Evolutionary conservation across 2,797 vertebrate genomes (phyloP).

Genomic region (Philypnodon macrostomus): DNA sequence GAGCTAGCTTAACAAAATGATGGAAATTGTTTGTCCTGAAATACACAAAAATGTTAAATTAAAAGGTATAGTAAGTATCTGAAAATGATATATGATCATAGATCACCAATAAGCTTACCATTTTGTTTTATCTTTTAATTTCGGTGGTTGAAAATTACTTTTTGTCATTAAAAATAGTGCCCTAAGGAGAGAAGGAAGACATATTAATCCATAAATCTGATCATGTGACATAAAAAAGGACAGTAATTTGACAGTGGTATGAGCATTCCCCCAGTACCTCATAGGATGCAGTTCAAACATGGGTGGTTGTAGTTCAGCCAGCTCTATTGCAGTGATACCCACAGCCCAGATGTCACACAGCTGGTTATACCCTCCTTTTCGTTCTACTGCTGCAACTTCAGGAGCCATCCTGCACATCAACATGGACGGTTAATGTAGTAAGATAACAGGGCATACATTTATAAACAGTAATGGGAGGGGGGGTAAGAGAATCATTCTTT

Average conservation of each 20-base stretch:
- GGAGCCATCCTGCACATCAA: slow-evolving; percentile 89
- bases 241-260: neutral
- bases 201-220: neutral
- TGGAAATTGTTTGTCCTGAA: slow-evolving; percentile 96
- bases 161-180: slow-evolving; percentile 98
- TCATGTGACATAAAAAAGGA: neutral
- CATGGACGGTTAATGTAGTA: neutral
- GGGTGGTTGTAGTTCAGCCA: slow-evolving; percentile 94
- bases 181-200: slow-evolving; percentile 65
- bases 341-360: slow-evolving; percentile 98
- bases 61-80: neutral
- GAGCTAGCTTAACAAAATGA: slow-evolving; percentile 96
- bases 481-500: no score
- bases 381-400: slow-evolving; percentile 95
- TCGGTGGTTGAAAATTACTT: slow-evolving; percentile 98
- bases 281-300: slow-evolving; percentile 98
- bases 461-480: no score
- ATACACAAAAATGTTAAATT: neutral
- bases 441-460: no score
- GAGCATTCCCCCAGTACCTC: slow-evolving; percentile 53
- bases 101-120: slow-evolving; percentile 79
- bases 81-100: neutral
- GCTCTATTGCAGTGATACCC: slow-evolving; percentile 95
- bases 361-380: slow-evolving; percentile 97
- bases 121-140: slow-evolving; percentile 96